Conservation (phyloP, 2,888 invertebrate genomes). For the Andrena minutula region DNA sequence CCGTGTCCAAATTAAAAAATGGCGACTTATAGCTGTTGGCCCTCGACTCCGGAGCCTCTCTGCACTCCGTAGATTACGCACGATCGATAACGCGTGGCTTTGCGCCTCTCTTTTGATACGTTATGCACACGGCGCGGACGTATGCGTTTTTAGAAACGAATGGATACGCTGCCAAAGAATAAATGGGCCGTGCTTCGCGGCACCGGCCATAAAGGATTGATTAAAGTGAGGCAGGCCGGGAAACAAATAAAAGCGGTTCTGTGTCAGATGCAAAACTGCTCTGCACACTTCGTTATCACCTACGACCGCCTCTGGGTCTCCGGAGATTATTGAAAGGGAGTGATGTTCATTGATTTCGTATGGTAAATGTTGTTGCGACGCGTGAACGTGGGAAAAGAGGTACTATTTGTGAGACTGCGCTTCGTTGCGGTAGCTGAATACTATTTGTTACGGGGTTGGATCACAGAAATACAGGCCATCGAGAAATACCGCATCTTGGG, state of each 20-base stretch:
- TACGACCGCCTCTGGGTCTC: neutral
- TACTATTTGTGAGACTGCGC: neutral
- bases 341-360: neutral
- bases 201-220: conserved; percentile 53
- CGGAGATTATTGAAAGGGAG: neutral
- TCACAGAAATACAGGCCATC: too few species aligned
- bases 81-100: conserved; percentile 59
- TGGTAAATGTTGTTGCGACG: neutral
- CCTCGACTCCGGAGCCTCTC: neutral
- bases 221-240: conserved; percentile 43
- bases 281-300: conserved; percentile 28
- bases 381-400: neutral
- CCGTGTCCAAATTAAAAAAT: conserved; percentile 56
- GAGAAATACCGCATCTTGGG: too few species aligned
- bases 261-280: conserved; percentile 26
- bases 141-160: conserved; percentile 51
- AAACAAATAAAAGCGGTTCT: conserved; percentile 3
- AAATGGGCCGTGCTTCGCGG: conserved; percentile 62
- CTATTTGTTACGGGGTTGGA: neutral
- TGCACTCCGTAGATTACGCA: conserved; percentile 49
- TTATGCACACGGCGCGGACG: conserved; percentile 23
- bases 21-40: conserved; percentile 37
- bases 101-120: conserved; percentile 49
- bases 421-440: neutral
- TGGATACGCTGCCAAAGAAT: conserved; percentile 57